A percentile compares a stretch with the other conserved stretches of the same genome.
Evolutionary conservation across 1,140 invertebrate genomes (phyloP).

Genomic region (Ips typographus): DNA sequence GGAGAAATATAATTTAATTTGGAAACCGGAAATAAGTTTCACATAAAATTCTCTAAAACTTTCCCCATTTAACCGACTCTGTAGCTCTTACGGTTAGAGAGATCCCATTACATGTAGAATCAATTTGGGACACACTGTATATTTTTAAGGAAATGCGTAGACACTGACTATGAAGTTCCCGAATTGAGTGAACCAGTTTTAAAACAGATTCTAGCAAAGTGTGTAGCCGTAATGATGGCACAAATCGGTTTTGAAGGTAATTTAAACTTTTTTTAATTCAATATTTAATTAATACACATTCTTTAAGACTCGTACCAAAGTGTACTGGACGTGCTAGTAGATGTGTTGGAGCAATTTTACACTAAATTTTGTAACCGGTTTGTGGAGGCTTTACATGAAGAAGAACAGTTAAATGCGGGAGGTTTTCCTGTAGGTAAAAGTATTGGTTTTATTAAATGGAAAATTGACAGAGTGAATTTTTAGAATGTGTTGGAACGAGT

Average conservation of each 20-base stretch:
- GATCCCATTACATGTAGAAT: too few relatives aligned
- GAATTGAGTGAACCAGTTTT: slow-evolving; percentile 44
- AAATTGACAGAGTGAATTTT: background rate
- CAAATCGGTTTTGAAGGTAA: slow-evolving; percentile 42
- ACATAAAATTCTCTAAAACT: too few relatives aligned
- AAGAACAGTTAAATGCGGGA: slow-evolving; percentile 31
- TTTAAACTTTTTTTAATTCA: background rate
- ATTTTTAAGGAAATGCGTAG: too few relatives aligned
- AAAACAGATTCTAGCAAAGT: slow-evolving; percentile 43
- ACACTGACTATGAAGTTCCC: slow-evolving; percentile 25
- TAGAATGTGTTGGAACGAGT: slow-evolving; percentile 46
- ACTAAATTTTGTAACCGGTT: slow-evolving; percentile 43
- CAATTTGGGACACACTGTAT: too few relatives aligned
- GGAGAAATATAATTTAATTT: too few relatives aligned
- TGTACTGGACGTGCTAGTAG: slow-evolving; percentile 44
- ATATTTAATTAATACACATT: slow-evolving; percentile 4
- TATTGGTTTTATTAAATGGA: background rate
- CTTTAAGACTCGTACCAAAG: slow-evolving; percentile 46
- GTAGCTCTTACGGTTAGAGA: too few relatives aligned
- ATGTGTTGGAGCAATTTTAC: slow-evolving; percentile 47
- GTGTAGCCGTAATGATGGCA: slow-evolving; percentile 44
- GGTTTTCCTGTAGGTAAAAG: slow-evolving; percentile 44
- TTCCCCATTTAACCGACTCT: too few relatives aligned
- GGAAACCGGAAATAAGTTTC: too few relatives aligned
- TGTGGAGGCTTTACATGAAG: slow-evolving; percentile 40